Base-by-base conservation (phyloP, 1,140 invertebrate species). In the Paralvinella palmiformis region DNA sequence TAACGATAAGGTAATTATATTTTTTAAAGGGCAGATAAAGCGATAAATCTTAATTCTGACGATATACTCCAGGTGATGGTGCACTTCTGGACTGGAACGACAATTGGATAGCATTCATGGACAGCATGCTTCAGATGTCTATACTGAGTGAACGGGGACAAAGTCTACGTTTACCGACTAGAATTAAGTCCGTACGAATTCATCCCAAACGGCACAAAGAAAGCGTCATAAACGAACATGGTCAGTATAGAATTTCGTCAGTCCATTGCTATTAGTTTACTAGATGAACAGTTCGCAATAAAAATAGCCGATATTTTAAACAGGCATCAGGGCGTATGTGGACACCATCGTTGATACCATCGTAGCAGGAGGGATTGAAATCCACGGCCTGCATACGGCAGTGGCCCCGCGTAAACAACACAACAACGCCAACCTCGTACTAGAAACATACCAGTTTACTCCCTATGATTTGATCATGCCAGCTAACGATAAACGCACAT, bases 71-170 rank as follows among this genome's bases (percentile, higher is more conserved):
- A 53, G 50, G 50, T 22, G 50, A 27, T 22, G 50, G 10, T 7
- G 50, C 7, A 7, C 10, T 10, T 15, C 13, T 53, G 7, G 27
- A 7, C 27, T 53, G 50, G 50, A 27, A 7, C 50, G 50, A 22
- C 50, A 53, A 53, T 22, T 53, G 50, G 50, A 22, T 53, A 10
- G 24, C 91, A 10, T 96, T 88, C 78, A 86, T 97, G 72, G 95
- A 98, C 73, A 94, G 91, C 0, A 91, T 98, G 87, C 84, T 98
- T 24, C 94, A 98, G 78, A 93, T 94, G 67, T 86, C 85, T 50
- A 89, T 97, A 66, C 79, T 96, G 22, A 86, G 88, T 44, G 37
- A 66, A 2, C 85, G 87, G 66, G 86, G 88, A 66, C 83, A 89
- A 36, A 87, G 90, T 72, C 82, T 97, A 0, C 89, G 89, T 73